Percentiles rank a stretch among this genome's conserved stretches.
phyloP scores from a whole-genome alignment of 2,888 invertebrate species.

The Drepanosiphum platanoidis region DNA sequence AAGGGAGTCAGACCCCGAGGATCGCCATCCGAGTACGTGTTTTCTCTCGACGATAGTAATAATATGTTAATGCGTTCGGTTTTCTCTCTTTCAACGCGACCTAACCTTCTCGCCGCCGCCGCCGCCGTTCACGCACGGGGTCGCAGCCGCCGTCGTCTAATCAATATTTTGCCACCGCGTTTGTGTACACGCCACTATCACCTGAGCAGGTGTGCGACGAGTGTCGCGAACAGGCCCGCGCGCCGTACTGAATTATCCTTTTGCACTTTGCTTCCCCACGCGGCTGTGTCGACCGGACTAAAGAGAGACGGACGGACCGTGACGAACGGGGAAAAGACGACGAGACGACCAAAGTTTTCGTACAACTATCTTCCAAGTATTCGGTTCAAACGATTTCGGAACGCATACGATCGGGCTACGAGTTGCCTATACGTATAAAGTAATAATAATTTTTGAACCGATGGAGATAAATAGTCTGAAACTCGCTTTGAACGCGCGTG shows the following conservation, averaged over 20 bases:
- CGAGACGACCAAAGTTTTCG: not conserved
- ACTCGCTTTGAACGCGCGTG: not conserved
- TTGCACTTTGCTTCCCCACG: not conserved
- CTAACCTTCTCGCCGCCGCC: not conserved
- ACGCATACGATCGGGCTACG: not conserved
- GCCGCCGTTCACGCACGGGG: no score
- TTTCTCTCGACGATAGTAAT: no score
- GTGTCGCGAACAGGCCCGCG: not conserved
- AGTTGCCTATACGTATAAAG: not conserved
- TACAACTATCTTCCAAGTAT: not conserved
- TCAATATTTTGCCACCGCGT: constrained; percentile 28
- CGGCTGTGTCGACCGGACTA: not conserved
- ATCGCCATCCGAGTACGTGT: no score
- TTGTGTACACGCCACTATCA: not conserved
- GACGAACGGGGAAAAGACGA: not conserved
- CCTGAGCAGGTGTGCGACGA: not conserved
- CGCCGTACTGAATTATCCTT: not conserved
- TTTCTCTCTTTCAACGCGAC: not conserved
- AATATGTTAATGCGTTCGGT: constrained; percentile 8
- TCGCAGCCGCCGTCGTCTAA: not conserved
- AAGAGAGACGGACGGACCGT: not conserved
- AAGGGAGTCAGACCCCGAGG: no score
- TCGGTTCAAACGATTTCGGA: not conserved
- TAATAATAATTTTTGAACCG: not conserved
- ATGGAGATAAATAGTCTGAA: not conserved